Evolutionary conservation across 2,113 vertebrate genomes (phyloP), one percentile per base, ranked within the genome.

Genomic region (Sebastes fasciatus): DNA sequence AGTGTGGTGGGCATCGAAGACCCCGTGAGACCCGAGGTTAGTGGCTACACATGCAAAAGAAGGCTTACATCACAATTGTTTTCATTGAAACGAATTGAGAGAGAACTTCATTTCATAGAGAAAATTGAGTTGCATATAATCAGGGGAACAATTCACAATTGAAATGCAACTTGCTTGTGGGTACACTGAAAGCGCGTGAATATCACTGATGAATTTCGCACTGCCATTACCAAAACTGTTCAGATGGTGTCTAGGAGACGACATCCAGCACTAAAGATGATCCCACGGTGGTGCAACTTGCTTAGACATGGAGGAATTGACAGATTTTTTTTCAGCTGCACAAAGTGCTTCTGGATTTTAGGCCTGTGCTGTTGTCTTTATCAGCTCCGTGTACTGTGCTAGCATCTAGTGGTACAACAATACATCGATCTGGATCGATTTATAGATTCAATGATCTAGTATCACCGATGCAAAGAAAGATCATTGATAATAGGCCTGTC

Each of bases 1-100:
- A 97, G 97, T 80, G 97, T 99, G 85, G 98, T 99, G 86, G 98
- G 98, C 78, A 99, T 99, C 83, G 98, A 99, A 95, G 98, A 99
- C 87, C 98, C 98, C 4, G 98, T 99, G 87, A 96, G 98, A 92
- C 96, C 97, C 11, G 98, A 99, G 96, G 98, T 99, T 84, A 83
- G 91, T 70, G 10, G 63, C 34, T 14, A 23, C 8, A 42, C 19
- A 14, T 16, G 67, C 21, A 3, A 42, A 3, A 42, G 40, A n/a
- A 12, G 42, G 64, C 58, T 57, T 11, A 34, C 14, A 17, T 62
- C 23, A 43, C 55, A n/a, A 19, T 55, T 45, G 40, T 42, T n/a
- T 79, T 49, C 64, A 48, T 54, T 62, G 5, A 74, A 84, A 46
- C 5, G 0, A 1, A 13, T 2, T 14, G 12, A 57, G 17, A 49